phyloP scores from a whole-genome alignment of 2,888 invertebrate genomes.

The Anaspis maculata region DNA sequence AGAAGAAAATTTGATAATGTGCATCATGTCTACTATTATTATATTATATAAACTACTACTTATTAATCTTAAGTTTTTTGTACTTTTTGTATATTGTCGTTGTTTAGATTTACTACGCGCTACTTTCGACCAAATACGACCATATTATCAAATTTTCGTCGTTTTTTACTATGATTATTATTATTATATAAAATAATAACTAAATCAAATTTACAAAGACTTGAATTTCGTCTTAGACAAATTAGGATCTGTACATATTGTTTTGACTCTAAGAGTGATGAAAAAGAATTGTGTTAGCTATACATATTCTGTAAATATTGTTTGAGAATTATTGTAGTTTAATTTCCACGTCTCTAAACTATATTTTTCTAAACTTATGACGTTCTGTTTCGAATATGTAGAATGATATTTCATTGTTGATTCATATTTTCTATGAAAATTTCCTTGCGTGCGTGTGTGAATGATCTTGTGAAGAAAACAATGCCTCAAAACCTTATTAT shows the following conservation, averaged over 20 bases:
- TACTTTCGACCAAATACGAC: conserved; percentile 6
- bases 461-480: no score
- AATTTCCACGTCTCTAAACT: no score
- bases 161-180: conserved; percentile 1
- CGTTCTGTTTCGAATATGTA: no score
- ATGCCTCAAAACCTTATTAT: no score
- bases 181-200: no score
- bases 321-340: no score
- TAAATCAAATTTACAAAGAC: conserved; percentile 9
- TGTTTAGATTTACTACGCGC: neutral
- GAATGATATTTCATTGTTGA: no score
- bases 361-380: no score
- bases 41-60: neutral
- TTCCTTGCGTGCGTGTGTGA: no score
- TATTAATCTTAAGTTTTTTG: conserved; percentile 8
- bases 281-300: conserved; percentile 3
- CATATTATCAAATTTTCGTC: conserved; percentile 9
- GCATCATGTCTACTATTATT: neutral
- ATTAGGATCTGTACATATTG: conserved; percentile 8
- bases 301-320: no score
- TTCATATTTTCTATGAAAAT: no score
- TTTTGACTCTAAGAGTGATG: conserved; percentile 3
- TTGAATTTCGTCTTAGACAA: conserved; percentile 7
- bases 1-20: conserved; percentile 21
- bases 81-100: conserved; percentile 1